Evolutionary conservation across 1,140 invertebrate species (phyloP).

Genomic region (Portunus trituberculatus): DNA sequence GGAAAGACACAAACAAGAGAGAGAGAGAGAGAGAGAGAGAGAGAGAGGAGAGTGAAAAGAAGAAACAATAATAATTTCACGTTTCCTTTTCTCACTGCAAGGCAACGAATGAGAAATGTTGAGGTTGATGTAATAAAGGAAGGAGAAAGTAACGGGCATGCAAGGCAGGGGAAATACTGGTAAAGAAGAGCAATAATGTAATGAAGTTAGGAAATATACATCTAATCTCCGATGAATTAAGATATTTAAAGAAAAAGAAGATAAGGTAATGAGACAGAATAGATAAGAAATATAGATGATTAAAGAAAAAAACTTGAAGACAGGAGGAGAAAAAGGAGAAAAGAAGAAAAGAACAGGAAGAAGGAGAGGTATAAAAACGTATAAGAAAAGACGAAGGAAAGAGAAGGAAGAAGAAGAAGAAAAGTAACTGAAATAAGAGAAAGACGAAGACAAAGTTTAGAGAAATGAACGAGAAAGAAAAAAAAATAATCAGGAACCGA

Average conservation of each 20-base stretch:
- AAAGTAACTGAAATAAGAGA: not conserved
- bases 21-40: too few relatives aligned
- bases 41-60: too few relatives aligned
- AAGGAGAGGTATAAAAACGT: not conserved
- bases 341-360: not conserved
- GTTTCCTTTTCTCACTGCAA: not conserved
- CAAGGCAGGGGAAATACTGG: too few relatives aligned
- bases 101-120: not conserved
- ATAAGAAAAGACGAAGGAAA: not conserved
- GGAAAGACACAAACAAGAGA: not conserved
- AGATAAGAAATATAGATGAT: not conserved
- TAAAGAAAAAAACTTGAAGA: not conserved
- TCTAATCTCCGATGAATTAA: not conserved
- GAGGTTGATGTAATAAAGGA: not conserved
- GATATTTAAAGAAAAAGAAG: not conserved
- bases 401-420: not conserved
- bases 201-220: not conserved
- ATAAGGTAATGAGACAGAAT: not conserved
- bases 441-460: not conserved
- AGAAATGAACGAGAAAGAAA: slow-evolving; percentile 25
- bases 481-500: not conserved
- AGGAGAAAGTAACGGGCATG: too few relatives aligned
- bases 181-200: too few relatives aligned
- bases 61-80: not conserved
- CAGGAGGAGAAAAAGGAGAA: not conserved